Evolutionary conservation across 2,113 vertebrate species (phyloP), one percentile per base, ranked within the genome.

Genomic region (Myocastor coypus): DNA sequence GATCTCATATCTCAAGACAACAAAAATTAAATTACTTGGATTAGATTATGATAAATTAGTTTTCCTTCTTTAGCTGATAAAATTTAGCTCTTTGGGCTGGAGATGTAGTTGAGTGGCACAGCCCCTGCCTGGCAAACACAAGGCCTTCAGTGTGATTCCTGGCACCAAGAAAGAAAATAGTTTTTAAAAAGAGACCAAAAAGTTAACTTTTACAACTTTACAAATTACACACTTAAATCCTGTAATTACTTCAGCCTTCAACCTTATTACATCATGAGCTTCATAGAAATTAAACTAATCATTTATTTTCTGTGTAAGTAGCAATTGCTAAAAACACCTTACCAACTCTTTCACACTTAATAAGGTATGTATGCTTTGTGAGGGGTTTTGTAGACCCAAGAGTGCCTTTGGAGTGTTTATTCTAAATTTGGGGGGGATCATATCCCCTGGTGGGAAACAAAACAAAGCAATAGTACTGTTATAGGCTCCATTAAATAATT

Each of bases 221-320:
- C 0, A 77, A 46, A 84, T 66, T 50, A 80, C 28, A 37, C 55
- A 50, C 7, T 75, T 55, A 37, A 83, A 80, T 64, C 1, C 17
- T 28, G 63, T 16, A 75, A 89, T 87, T 77, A 81, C 30, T 82
- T 95, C 40, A 63, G n/a, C 8, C 2, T 91, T 85, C 30, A 64
- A 46, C 11, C 26, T 19, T 40, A 10, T 83, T 94, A 85, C 1
- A 78, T 32, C 19, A 69, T 0, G 12, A 94, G 71, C 11, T 75
- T 78, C 55, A 68, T 24, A 84, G 5, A 94, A 78, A 89, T 75
- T 80, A 84, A 83, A 57, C 1, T 82, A 75, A 91, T 59, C 11
- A n/a, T 32, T 52, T 68, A 61, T 89, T 94, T 81, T 0, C 13
- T 66, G 37, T 59, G 2, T 57, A 40, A 71, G 59, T 2, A 94